Base-by-base conservation (phyloP, 1,140 invertebrate genomes). In the Drosophila tsacasi region DNA sequence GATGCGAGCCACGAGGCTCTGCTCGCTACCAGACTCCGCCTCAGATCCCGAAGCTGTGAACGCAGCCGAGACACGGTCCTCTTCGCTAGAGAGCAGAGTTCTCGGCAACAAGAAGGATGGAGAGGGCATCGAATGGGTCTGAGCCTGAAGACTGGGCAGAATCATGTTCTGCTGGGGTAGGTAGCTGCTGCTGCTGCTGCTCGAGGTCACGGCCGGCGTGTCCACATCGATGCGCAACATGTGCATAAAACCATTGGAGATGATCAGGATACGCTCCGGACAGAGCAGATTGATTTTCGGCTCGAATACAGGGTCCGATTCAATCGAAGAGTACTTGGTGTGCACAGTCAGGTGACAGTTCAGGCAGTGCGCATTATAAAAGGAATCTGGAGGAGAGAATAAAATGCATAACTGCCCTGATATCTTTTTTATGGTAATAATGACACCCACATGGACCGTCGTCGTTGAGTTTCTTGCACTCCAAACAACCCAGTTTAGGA, bases 331-430 rank as follows among this genome's bases (percentile, higher is more conserved):
- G 73, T 93, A 93, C 67, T 93, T 93, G 35, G 91, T 93, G 60
- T 93, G 92, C 59, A 93, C 84, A n/a, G 92, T 93, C 39, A 93
- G 68, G 83, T 93, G 91, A 55, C 92, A 93, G 60, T 91, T 87
- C 8, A 93, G 80, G 61, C 92, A 93, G 52, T 93, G 84, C 13
- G 83, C 78, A 59, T 91, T 80, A 65, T 83, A 87, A 61, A 89
- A 89, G 66, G 90, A 92, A 82, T 75, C 92, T 93, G 55, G n/a
- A 37, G 50, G 17, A 40, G n/a, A 23, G 37, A n/a, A 50, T 5
- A 21, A 2, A 2, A n/a, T 13, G 10, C n/a, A 27, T 13, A 30
- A 23, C 0, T 13, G 2, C 9, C 8, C 2, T 10, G 19, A 9
- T 21, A n/a, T n/a, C n/a, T n/a, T n/a, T n/a, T 8, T 54, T 1